Evolutionary conservation across 2,888 invertebrate species (phyloP).

Genomic region (Eupithecia vulgata): DNA sequence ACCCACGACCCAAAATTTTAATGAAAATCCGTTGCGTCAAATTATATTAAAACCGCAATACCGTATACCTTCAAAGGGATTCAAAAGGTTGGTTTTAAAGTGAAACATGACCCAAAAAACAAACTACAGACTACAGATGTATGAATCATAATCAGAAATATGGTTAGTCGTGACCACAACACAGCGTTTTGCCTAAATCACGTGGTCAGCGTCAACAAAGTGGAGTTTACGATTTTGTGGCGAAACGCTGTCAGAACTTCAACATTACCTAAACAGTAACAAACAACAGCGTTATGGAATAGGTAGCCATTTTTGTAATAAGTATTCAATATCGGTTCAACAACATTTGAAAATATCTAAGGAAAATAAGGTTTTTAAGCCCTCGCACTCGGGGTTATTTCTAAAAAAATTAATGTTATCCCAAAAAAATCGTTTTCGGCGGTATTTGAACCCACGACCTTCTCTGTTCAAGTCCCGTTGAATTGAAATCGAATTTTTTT

Average conservation of each 20-base stretch:
- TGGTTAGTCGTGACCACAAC: conserved; percentile 51
- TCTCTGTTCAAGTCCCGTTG: too few species aligned
- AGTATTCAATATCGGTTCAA: background rate
- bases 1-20: background rate
- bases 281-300: background rate
- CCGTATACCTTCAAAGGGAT: conserved; percentile 37
- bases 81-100: conserved; percentile 38
- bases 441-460: too few species aligned
- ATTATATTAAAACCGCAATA: conserved; percentile 37
- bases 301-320: background rate
- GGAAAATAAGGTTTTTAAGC: background rate
- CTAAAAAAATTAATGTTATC: too few species aligned
- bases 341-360: background rate
- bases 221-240: conserved; percentile 59
- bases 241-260: background rate
- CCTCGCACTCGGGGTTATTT: too few species aligned
- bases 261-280: background rate
- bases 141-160: conserved; percentile 43
- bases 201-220: conserved; percentile 60
- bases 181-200: conserved; percentile 52
- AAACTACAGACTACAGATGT: conserved; percentile 25
- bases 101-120: conserved; percentile 35
- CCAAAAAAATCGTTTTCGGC: too few species aligned
- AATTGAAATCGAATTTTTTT: too few species aligned
- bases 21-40: conserved; percentile 5